phyloP scores from a whole-genome alignment of 2,113 vertebrate species.

The Laticauda colubrina region DNA sequence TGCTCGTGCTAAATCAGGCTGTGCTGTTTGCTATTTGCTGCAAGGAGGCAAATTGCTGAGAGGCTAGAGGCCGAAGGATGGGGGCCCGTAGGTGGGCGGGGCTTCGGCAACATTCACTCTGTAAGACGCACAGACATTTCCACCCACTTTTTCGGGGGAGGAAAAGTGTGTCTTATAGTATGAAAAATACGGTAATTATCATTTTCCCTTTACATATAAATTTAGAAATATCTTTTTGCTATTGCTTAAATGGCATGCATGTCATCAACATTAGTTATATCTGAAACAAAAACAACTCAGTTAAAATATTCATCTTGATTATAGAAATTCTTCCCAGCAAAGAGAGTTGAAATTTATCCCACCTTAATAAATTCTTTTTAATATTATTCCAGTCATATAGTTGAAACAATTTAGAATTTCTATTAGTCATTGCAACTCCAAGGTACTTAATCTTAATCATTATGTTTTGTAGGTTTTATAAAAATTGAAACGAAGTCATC shows the following conservation, averaged over 20 bases:
- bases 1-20: no score
- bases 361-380: not conserved
- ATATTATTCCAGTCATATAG: not conserved
- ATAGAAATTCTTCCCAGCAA: not conserved
- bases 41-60: no score
- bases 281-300: not conserved
- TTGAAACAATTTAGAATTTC: not conserved
- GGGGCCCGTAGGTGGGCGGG: no score
- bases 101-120: no score
- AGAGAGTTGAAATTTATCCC: not conserved
- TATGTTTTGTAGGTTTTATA: not conserved
- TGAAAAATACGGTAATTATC: not conserved
- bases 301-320: not conserved
- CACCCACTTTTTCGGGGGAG: no score
- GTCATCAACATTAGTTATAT: not conserved
- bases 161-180: no score
- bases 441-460: not conserved
- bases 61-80: no score
- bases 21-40: no score
- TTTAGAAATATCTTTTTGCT: not conserved
- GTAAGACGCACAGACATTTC: no score
- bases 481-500: not conserved
- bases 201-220: not conserved
- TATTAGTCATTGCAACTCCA: not conserved
- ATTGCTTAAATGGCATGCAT: not conserved